A percentile compares a stretch with the other conserved stretches of the same genome.
These are phyloP conservation scores for Caenorhabditis auriculariae DNA, from an alignment of 2,888 invertebrate genomes.

Conservation along the genomic window DNA sequence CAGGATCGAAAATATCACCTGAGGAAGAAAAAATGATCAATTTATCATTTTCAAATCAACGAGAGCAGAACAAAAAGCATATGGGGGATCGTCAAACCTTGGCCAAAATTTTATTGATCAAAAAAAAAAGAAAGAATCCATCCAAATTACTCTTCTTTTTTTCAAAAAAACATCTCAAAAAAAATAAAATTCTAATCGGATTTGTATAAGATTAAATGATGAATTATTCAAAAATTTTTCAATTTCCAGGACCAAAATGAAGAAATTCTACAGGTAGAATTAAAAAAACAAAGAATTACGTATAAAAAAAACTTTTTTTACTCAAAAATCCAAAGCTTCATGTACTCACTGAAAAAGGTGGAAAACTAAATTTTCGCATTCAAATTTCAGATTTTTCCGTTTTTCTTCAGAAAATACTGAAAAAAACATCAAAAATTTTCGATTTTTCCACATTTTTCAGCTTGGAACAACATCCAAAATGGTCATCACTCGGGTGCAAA, in stretches of 20 bases:
- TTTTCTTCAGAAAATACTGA: not conserved
- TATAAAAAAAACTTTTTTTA: not conserved
- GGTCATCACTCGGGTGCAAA: too few species aligned
- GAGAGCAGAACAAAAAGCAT: not conserved
- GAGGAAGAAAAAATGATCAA: not conserved
- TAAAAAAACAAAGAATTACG: not conserved
- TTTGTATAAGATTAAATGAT: not conserved
- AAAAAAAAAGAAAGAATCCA: not conserved
- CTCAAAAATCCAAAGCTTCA: too few species aligned
- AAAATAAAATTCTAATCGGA: not conserved
- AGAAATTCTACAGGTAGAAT: not conserved
- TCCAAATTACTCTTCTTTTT: too few species aligned
- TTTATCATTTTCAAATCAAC: not conserved
- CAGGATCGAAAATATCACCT: slow-evolving; percentile 54
- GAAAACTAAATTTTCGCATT: too few species aligned
- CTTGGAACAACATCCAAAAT: not conserved
- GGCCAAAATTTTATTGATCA: not conserved
- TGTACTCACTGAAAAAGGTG: too few species aligned
- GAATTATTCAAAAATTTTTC: not conserved
- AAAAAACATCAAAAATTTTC: not conserved
- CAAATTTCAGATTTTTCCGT: too few species aligned
- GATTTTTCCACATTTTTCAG: slow-evolving; percentile 1
- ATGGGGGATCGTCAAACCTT: not conserved
- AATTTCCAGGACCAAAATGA: not conserved
- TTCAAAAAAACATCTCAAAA: too few species aligned